Conservation (phyloP, 2,113 vertebrate species). For the Onychostruthus taczanowskii region DNA sequence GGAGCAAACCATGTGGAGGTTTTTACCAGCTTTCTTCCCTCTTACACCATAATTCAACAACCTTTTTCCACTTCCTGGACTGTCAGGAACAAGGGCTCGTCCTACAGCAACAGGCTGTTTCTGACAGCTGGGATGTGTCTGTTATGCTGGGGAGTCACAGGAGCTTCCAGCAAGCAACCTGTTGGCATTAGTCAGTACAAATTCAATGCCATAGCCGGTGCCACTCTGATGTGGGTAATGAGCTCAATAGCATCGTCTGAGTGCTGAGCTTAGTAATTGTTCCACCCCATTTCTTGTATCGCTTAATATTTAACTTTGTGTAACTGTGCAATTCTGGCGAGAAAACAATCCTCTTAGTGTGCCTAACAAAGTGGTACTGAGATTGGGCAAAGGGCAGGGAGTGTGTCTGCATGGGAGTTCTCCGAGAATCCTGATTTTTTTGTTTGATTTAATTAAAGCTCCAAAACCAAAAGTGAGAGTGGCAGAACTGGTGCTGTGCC, state of each 20-base stretch:
- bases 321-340: background rate
- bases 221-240: background rate
- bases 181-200: background rate
- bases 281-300: background rate
- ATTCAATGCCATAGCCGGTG: rapidly evolving
- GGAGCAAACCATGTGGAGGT: background rate
- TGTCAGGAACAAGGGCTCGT: background rate
- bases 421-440: background rate
- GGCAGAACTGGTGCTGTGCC: background rate
- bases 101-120: background rate
- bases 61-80: background rate
- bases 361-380: background rate
- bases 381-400: no score
- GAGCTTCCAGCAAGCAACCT: background rate
- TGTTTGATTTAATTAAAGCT: background rate
- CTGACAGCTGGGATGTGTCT: background rate
- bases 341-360: background rate
- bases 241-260: rapidly evolving
- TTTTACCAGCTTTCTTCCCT: background rate
- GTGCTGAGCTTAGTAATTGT: background rate
- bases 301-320: background rate
- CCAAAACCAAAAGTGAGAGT: background rate
- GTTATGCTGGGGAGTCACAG: background rate
- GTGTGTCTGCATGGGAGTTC: background rate
- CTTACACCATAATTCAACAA: background rate